Conservation (phyloP, 2,888 invertebrate genomes). For the Augochlorella aurata region DNA sequence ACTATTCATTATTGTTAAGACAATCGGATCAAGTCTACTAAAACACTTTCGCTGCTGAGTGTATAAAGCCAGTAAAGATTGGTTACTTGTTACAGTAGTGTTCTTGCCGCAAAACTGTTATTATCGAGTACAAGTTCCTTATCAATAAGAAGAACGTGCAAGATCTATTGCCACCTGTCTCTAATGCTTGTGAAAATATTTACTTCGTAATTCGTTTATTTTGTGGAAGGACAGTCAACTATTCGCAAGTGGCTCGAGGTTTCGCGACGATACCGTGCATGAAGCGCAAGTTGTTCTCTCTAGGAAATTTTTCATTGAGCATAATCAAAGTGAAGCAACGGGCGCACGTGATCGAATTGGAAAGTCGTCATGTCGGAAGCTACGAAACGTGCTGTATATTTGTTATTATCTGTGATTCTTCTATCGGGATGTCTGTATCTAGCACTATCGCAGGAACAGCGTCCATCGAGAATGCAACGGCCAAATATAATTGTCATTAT, state of each 20-base stretch:
- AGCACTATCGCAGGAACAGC: not conserved
- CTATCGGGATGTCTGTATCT: not conserved
- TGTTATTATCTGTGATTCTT: not conserved
- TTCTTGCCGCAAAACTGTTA: constrained; percentile 4
- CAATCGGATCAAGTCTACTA: not conserved
- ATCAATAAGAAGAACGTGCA: not conserved
- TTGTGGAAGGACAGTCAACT: not conserved
- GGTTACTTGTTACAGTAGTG: constrained; percentile 21
- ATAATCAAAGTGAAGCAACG: not conserved
- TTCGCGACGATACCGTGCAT: not conserved
- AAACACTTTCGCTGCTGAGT: constrained; percentile 26
- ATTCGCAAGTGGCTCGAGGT: not conserved
- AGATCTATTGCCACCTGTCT: not conserved
- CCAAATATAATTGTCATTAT: constrained; percentile 84
- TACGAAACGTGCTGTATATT: not conserved
- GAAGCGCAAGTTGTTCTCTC: not conserved
- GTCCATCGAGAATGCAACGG: not conserved
- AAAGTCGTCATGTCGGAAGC: not conserved
- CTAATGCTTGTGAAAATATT: not conserved
- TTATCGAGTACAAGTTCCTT: constrained; percentile 17
- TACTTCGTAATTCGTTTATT: not conserved
- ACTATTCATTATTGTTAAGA: not conserved
- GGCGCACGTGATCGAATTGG: not conserved
- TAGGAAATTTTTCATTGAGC: not conserved
- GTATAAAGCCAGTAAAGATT: constrained; percentile 38